A percentile compares a stretch with the other conserved stretches of the same genome.
Evolutionary conservation across 2,888 invertebrate genomes (phyloP).

Genomic region (Villa cingulata): DNA sequence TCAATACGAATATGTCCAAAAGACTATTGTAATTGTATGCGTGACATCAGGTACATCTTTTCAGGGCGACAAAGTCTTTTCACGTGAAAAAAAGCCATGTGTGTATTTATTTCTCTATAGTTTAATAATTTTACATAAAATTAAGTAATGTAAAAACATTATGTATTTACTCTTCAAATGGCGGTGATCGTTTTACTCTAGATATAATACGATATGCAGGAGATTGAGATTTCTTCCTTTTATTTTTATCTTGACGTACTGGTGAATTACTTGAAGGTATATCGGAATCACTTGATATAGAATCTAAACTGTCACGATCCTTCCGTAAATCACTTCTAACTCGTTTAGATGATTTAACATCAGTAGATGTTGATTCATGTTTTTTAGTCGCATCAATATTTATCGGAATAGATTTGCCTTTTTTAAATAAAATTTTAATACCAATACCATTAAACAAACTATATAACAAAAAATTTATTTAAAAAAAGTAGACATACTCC

Average conservation of each 20-base stretch:
- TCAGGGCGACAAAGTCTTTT: too few relatives aligned
- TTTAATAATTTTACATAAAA: too few relatives aligned
- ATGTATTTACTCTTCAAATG: conserved; percentile 16
- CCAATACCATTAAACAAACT: conserved; percentile 1
- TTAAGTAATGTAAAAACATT: neutral
- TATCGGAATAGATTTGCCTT: conserved; percentile 8
- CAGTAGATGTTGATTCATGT: conserved; percentile 41
- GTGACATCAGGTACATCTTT: too few relatives aligned
- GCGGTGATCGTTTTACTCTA: conserved; percentile 23
- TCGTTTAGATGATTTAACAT: conserved; percentile 38
- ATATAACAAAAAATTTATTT: neutral
- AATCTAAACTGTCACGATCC: conserved; percentile 18
- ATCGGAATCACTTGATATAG: conserved; percentile 28
- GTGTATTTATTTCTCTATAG: too few relatives aligned
- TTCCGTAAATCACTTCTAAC: conserved; percentile 8
- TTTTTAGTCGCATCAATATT: conserved; percentile 17
- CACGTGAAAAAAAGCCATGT: too few relatives aligned
- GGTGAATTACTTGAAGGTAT: conserved; percentile 12
- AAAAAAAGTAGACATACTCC: conserved; percentile 6
- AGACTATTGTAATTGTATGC: too few relatives aligned
- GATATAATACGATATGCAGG: conserved; percentile 20
- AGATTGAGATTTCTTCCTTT: conserved; percentile 17
- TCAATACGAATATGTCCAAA: too few relatives aligned
- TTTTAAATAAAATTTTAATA: conserved; percentile 11
- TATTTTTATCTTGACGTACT: neutral